phyloP scores from a whole-genome alignment of 2,113 vertebrate genomes.

The Prochilodus magdalenae region DNA sequence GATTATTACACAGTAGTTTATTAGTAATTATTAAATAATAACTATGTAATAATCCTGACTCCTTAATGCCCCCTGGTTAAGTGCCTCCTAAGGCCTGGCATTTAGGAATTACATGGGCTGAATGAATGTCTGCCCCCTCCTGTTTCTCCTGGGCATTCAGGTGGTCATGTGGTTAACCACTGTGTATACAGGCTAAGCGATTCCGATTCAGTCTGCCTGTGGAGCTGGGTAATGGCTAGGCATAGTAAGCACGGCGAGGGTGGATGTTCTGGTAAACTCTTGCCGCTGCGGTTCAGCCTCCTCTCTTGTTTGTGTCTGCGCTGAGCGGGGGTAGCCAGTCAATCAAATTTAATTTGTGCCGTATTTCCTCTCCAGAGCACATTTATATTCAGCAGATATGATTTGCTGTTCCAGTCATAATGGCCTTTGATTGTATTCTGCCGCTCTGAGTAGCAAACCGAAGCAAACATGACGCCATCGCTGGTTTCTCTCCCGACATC shows the following conservation, averaged over 20 bases:
- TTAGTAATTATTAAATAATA: too few relatives aligned
- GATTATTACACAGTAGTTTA: too few relatives aligned
- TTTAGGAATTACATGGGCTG: too few relatives aligned
- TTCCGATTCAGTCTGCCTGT: neutral
- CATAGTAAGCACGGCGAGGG: neutral
- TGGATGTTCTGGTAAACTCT: neutral
- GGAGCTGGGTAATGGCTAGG: neutral
- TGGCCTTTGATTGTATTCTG: constrained; percentile 41
- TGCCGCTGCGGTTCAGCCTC: neutral
- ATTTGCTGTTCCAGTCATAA: constrained; percentile 41
- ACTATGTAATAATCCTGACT: too few relatives aligned
- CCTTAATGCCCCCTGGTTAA: too few relatives aligned
- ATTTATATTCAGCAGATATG: constrained; percentile 38
- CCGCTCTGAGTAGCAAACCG: constrained; percentile 5
- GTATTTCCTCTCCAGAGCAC: constrained; percentile 42
- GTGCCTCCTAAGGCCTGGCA: too few relatives aligned
- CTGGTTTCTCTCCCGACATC: constrained; percentile 32
- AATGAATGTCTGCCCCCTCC: too few relatives aligned
- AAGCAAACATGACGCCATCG: constrained; percentile 3
- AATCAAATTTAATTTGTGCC: constrained; percentile 37
- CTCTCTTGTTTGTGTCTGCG: neutral
- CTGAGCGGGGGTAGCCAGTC: constrained; percentile 16
- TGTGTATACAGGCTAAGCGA: too few relatives aligned
- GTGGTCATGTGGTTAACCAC: too few relatives aligned
- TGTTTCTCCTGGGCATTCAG: too few relatives aligned